Base-by-base conservation (phyloP, 2,797 vertebrate species). In the Acrossocheilus wenchowensis region DNA sequence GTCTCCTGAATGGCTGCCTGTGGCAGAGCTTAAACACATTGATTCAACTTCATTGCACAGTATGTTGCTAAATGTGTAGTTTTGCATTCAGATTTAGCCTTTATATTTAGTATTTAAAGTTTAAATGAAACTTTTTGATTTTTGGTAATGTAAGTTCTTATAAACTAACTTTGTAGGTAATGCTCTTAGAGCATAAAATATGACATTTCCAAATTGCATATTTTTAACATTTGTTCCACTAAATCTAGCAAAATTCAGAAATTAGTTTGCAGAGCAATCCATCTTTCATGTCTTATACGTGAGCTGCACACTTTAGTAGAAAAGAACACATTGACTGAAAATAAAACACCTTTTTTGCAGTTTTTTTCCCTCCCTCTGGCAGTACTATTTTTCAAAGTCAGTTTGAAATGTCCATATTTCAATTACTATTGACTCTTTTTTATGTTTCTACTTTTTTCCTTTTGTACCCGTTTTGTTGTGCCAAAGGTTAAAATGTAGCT, bases 401-500 rank as follows among this genome's bases (percentile, higher is more conserved):
- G 26, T 48, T 80, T 64, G 41, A 66, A 48, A 80, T 45, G 78
- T 66, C 41, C 78, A 66, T 48, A 66, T 80, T 66, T 80, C 26
- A 34, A 66, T 66, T 48, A 66, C 3, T 66, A 66, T 48, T 80
- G 78, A 80, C 60, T 48, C 9, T 66, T 66, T 60, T 34, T 64
- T 45, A 30, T 66, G n/a, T 48, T 48, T 26, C 41, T 48, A 21
- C 36, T 30, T 64, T 48, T 81, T 50, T 68, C 2, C 26, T 23
- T 36, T n/a, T 68, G 62, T 81, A 68, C 19, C 62, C 23, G 60
- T 81, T 81, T 68, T 68, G 62, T 68, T 81, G 43, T 36, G 62
- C 79, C 30, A 68, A 81, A 50, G 79, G 79, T 81, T 6, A 81
- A 81, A 81, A 15, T 50, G n/a, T 68, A 68, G 26, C 6, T 66